Conservation (phyloP, 2,797 vertebrate species). For the Scolopax bukidnonensis region DNA sequence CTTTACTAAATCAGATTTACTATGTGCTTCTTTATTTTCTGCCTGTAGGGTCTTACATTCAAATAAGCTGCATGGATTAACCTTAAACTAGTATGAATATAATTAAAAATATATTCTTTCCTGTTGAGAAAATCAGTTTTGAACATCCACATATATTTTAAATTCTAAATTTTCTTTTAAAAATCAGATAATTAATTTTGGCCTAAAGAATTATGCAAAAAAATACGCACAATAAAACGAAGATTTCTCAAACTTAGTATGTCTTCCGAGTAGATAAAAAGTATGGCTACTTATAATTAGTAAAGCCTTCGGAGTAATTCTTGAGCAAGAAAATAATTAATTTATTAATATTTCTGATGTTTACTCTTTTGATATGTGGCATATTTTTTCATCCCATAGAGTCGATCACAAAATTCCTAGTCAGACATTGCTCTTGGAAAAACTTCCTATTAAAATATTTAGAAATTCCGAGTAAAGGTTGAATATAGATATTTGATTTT, state of each 20-base stretch:
- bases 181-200: background rate
- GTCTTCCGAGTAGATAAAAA: background rate
- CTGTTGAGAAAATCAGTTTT: background rate
- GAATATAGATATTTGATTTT: background rate
- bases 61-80: background rate
- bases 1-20: background rate
- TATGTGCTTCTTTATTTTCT: background rate
- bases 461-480: background rate
- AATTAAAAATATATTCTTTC: conserved; percentile 1
- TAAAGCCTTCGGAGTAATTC: background rate
- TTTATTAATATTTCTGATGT: background rate
- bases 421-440: background rate
- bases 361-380: background rate
- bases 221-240: background rate
- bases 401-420: background rate
- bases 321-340: background rate
- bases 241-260: background rate
- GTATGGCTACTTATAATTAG: background rate
- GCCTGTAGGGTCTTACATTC: background rate
- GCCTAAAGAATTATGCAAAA: background rate
- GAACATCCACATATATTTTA: background rate
- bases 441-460: background rate
- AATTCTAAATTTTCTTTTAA: background rate
- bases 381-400: background rate
- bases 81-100: background rate